Evolutionary conservation across 2,888 invertebrate species (phyloP).

Genomic region (Athalia circularis): DNA sequence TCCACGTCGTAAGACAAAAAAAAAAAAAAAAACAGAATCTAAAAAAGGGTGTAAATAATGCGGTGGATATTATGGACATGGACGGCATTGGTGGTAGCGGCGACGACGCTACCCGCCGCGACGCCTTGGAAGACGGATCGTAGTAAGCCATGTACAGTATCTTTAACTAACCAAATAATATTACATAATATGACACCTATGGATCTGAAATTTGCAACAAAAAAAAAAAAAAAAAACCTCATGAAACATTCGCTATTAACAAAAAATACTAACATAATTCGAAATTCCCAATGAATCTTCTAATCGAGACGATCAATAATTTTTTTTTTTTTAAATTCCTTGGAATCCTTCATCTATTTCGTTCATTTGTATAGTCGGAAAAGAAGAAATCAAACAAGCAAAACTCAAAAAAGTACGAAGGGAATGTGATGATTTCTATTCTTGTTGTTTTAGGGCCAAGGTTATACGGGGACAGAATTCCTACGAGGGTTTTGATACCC

Average conservation of each 20-base stretch:
- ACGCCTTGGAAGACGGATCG: conserved; percentile 65
- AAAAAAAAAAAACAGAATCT: background rate
- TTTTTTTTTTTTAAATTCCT: background rate
- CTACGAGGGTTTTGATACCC: conserved; percentile 77
- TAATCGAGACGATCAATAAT: no score
- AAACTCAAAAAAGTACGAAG: no score
- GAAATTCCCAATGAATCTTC: no score
- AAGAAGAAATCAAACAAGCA: background rate
- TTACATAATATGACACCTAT: background rate
- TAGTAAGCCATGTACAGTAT: conserved; percentile 66
- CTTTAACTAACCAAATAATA: conserved; percentile 43
- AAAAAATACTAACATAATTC: no score
- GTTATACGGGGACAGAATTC: conserved; percentile 78
- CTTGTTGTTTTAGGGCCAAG: conserved; percentile 75
- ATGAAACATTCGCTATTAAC: no score
- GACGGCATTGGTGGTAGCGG: conserved; percentile 62
- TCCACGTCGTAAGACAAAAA: background rate
- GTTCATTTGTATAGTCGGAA: background rate
- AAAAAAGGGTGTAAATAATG: conserved; percentile 46
- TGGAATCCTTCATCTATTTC: background rate
- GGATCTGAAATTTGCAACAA: no score
- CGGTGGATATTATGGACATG: conserved; percentile 63
- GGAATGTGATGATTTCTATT: background rate
- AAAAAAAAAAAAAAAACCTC: no score
- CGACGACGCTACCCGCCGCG: conserved; percentile 62